Base-by-base conservation (phyloP, 2,888 invertebrate species). In the Eledone cirrhosa region DNA sequence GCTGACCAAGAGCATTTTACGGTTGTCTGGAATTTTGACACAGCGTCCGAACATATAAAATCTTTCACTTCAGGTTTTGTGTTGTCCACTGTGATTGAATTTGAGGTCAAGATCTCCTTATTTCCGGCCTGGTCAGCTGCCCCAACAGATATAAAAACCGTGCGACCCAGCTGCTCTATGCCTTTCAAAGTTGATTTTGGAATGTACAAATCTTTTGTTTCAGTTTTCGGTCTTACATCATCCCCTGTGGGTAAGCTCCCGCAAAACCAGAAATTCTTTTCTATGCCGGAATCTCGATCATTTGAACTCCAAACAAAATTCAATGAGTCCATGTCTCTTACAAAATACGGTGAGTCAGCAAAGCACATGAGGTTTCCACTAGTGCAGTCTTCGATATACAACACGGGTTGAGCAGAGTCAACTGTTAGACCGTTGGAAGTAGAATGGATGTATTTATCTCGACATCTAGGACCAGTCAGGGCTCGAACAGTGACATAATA, bases 341-440 rank as follows among this genome's bases (percentile, higher is more conserved):
- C 63, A 63, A 63, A 63, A 5, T 63, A 63, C 2, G 63, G 63
- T 19, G 63, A 63, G 27, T 63, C 63, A 11, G n/a, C 22, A 22
- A 63, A 63, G 27, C 63, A 63, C 2, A 27, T n/a, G 2, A 63
- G 22, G 1, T 1, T 13, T 22, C 63, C 63, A n/a, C 24, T 63
- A 11, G 63, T 63, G 27, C 63, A 63, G 27, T 63, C 63, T 27
- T 63, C 27, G 16, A 63, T 63, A 11, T 24, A 11, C 1, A 63
- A 27, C 2, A 48, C 53, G n/a, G 86, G 86, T 16, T 78, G 77
- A 2, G 74, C 80, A 31, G 82, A 81, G 67, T 86, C 86, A 2
- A 85, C 63, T 2, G 80, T 83, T 48, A 86, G 81, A n/a, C 87
- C 87, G 78, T 86, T 84, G 11, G 87, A 86, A 0, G 84, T 81